Conservation (phyloP, 2,113 vertebrate species). For the Passer montanus region DNA sequence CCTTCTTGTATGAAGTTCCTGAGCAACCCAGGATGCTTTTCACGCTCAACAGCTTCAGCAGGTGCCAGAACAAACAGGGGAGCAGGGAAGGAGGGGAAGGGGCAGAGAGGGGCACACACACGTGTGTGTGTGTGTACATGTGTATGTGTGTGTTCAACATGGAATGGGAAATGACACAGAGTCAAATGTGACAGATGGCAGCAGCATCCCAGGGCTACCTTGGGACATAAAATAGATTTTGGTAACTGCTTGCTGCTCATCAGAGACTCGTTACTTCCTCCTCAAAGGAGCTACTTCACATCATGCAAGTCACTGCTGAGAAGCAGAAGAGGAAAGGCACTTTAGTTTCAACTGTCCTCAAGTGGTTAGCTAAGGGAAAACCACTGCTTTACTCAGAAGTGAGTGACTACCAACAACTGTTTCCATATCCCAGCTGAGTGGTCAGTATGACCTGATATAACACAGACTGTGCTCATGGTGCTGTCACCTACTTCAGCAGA, state of each 20-base stretch:
- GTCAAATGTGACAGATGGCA: neutral
- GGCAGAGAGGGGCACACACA: neutral
- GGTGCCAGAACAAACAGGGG: neutral
- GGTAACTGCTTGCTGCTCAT: neutral
- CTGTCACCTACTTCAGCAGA: neutral
- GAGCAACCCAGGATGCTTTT: neutral
- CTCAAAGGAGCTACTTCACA: neutral
- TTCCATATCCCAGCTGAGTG: neutral
- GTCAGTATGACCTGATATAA: neutral
- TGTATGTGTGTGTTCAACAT: neutral
- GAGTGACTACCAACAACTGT: neutral
- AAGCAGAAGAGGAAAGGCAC: neutral
- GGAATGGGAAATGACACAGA: neutral
- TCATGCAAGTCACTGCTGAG: neutral
- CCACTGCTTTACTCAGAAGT: neutral
- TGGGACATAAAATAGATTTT: neutral
- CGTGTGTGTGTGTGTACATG: accelerated
- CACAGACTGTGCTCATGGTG: neutral
- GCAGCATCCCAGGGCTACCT: neutral
- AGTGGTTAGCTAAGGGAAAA: neutral
- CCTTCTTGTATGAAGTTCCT: neutral
- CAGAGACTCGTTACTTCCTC: neutral
- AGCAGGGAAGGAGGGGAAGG: neutral
- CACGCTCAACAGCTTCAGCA: neutral
- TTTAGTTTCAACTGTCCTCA: neutral